A percentile compares a stretch with the other conserved stretches of the same genome.
Conservation (phyloP, 2,797 vertebrate species). For the Poliocrania exsul region DNA sequence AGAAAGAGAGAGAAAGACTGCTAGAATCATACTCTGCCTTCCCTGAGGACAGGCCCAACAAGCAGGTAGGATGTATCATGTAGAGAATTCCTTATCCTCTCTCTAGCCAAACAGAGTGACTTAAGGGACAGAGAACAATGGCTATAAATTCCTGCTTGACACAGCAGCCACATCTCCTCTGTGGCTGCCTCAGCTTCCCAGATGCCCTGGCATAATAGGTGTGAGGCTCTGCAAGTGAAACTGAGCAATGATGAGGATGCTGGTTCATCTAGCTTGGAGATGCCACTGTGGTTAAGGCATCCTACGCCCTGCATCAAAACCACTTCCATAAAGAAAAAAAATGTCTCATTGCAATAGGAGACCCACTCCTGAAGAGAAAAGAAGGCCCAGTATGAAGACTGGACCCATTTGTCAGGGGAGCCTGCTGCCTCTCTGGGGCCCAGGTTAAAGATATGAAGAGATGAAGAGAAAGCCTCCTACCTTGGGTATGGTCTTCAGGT, state of each 20-base stretch:
- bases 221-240: not conserved
- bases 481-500: not conserved
- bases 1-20: not conserved
- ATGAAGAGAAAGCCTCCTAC: not conserved
- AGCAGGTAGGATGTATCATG: not conserved
- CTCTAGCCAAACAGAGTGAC: not conserved
- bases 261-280: not conserved
- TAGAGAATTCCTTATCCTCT: not conserved
- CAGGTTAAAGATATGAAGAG: not conserved
- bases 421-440: not conserved
- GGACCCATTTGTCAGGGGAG: not conserved
- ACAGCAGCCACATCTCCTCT: no score
- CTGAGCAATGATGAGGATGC: rapidly evolving
- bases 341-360: not conserved
- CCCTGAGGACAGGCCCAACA: not conserved
- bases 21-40: not conserved
- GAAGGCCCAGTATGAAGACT: not conserved
- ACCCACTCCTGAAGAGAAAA: not conserved
- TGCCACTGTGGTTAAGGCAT: not conserved
- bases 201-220: rapidly evolving
- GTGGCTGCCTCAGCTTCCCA: not conserved
- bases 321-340: not conserved
- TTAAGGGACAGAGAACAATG: not conserved
- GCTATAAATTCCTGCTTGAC: not conserved
- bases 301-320: not conserved